These are phyloP conservation scores for Pollenia amentaria DNA, from an alignment of 2,888 invertebrate genomes.

Conservation along the genomic window DNA sequence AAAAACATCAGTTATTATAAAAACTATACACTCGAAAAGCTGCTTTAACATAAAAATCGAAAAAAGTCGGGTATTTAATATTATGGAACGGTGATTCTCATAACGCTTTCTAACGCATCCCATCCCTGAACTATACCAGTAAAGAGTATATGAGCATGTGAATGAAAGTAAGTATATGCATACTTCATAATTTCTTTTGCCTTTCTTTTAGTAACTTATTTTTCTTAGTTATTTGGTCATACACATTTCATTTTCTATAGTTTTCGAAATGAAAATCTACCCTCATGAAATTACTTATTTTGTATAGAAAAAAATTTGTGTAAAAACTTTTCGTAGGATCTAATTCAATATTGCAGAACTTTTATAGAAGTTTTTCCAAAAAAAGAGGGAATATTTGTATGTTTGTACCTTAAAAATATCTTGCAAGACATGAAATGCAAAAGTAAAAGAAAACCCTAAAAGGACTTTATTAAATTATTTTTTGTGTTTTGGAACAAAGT, in stretches of 20 bases:
- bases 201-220: slow-evolving; percentile 4
- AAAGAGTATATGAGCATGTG: no score
- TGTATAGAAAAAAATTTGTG: slow-evolving; percentile 17
- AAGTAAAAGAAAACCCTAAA: slow-evolving; percentile 14
- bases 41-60: no score
- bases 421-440: slow-evolving; percentile 24
- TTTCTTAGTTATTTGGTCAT: slow-evolving; percentile 8
- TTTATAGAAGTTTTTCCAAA: slow-evolving; percentile 47
- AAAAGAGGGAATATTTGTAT: neutral
- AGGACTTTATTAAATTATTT: slow-evolving; percentile 70
- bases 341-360: slow-evolving; percentile 72
- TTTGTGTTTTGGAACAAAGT: slow-evolving; percentile 53
- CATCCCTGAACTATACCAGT: no score
- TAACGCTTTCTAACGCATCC: no score
- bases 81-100: no score
- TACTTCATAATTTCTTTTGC: slow-evolving; percentile 59
- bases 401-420: slow-evolving; percentile 30
- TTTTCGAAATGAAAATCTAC: slow-evolving; percentile 46
- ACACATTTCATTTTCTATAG: slow-evolving; percentile 43
- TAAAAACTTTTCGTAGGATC: slow-evolving; percentile 66
- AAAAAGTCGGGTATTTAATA: no score
- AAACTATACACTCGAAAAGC: no score
- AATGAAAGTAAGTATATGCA: slow-evolving; percentile 11
- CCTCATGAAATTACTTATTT: slow-evolving; percentile 56
- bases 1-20: no score